Evolutionary conservation across 2,888 invertebrate species (phyloP).

Genomic region (Napeogenes sylphis): DNA sequence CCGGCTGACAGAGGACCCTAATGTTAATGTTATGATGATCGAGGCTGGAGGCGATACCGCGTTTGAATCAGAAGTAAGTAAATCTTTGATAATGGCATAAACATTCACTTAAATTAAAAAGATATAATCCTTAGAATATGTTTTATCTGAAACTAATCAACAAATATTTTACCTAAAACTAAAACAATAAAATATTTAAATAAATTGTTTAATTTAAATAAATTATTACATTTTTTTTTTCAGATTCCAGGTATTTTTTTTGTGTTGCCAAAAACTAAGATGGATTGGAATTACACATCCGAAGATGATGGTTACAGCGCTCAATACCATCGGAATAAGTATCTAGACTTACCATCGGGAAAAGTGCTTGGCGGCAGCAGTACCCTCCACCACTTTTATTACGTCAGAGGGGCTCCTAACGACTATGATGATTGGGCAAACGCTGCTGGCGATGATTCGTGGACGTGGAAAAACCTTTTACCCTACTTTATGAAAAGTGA

Average conservation of each 20-base stretch:
- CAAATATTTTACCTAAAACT: too few relatives aligned
- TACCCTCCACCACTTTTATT: constrained; percentile 70
- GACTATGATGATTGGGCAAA: constrained; percentile 72
- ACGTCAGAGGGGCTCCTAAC: constrained; percentile 62
- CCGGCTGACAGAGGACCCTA: constrained; percentile 34
- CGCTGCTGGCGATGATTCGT: constrained; percentile 60
- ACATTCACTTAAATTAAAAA: too few relatives aligned
- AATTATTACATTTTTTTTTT: constrained; percentile 1
- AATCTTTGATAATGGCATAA: neutral
- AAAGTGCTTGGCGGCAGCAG: constrained; percentile 78
- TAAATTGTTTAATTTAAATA: too few relatives aligned
- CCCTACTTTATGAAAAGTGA: constrained; percentile 71
- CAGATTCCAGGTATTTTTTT: constrained; percentile 20
- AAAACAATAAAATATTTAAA: too few relatives aligned
- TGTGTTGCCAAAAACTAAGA: constrained; percentile 14
- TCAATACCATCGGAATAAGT: constrained; percentile 49
- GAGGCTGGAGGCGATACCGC: constrained; percentile 44
- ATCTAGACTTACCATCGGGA: constrained; percentile 63
- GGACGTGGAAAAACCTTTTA: constrained; percentile 71
- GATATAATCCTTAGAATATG: too few relatives aligned
- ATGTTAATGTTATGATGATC: constrained; percentile 33
- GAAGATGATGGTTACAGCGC: constrained; percentile 52
- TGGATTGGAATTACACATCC: constrained; percentile 22
- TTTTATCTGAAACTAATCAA: too few relatives aligned
- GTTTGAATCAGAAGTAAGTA: constrained; percentile 38